These are phyloP conservation scores for Misgurnus anguillicaudatus DNA, from an alignment of 2,113 vertebrate genomes.

Conservation along the genomic window DNA sequence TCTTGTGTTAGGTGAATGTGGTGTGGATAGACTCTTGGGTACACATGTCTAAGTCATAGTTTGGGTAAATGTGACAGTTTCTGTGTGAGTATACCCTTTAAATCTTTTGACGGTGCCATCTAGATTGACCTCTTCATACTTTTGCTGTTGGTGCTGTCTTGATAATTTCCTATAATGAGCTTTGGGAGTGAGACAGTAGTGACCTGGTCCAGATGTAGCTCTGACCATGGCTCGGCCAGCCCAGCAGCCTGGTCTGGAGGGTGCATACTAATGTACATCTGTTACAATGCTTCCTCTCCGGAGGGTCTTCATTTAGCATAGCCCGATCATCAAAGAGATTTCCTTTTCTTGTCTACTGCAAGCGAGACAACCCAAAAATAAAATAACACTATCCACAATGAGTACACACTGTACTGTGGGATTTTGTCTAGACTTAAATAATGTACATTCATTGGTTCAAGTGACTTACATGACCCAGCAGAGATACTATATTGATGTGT, in stretches of 20 bases:
- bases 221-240: conserved; percentile 43
- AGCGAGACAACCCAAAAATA: neutral
- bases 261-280: conserved; percentile 76
- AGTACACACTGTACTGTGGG: neutral
- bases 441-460: neutral
- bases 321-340: conserved; percentile 1
- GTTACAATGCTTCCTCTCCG: conserved; percentile 43
- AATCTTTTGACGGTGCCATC: conserved; percentile 18
- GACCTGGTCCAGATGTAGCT: conserved; percentile 66
- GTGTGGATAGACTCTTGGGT: neutral
- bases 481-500: neutral
- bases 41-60: conserved; percentile 8
- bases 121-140: conserved; percentile 23
- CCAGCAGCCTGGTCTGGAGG: conserved; percentile 50
- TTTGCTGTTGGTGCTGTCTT: conserved; percentile 24
- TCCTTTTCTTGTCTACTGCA: neutral
- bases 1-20: conserved; percentile 9
- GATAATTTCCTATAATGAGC: conserved; percentile 53
- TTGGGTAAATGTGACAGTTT: neutral
- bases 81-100: conserved; percentile 2
- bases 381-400: neutral
- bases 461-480: neutral
- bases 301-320: conserved; percentile 6
- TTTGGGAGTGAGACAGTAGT: conserved; percentile 52
- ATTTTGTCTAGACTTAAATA: neutral